Conservation (phyloP, 37 sponge, comb jelly and placozoan genomes). For the Amphimedon queenslandica region DNA sequence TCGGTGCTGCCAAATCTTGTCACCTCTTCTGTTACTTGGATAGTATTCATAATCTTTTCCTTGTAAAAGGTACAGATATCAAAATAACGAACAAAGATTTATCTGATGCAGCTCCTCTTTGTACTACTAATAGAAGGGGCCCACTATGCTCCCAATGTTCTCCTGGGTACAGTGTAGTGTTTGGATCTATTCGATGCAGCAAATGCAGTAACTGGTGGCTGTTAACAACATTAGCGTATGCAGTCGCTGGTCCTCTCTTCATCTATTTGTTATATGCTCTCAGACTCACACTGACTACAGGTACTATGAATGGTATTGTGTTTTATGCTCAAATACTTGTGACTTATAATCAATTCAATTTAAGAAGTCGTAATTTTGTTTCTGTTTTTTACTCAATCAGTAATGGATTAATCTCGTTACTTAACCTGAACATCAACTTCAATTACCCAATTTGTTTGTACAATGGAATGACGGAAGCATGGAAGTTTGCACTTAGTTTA, state of each 20-base stretch:
- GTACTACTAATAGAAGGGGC: background rate
- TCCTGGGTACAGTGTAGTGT: constrained; percentile 18
- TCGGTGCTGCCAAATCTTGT: too few relatives aligned
- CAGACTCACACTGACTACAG: constrained; percentile 26
- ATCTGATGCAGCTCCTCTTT: too few relatives aligned
- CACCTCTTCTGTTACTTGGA: too few relatives aligned
- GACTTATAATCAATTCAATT: too few relatives aligned
- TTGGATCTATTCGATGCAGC: constrained; percentile 15
- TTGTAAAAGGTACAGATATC: too few relatives aligned
- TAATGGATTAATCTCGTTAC: constrained; percentile 7
- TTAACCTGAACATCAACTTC: constrained; percentile 52
- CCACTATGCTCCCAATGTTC: background rate
- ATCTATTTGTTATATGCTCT: constrained; percentile 14
- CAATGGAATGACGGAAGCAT: constrained; percentile 38
- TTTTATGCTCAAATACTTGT: constrained; percentile 53
- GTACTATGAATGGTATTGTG: constrained; percentile 30
- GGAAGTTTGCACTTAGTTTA: constrained; percentile 27
- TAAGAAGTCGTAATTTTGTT: background rate
- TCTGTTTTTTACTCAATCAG: background rate
- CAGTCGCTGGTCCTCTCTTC: constrained; percentile 16
- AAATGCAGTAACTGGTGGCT: constrained; percentile 11
- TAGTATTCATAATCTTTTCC: too few relatives aligned
- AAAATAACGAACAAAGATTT: too few relatives aligned
- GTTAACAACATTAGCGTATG: background rate
- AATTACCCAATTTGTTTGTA: constrained; percentile 32